Base-by-base conservation (phyloP, 2,113 vertebrate species). In the Brachirus orientalis region DNA sequence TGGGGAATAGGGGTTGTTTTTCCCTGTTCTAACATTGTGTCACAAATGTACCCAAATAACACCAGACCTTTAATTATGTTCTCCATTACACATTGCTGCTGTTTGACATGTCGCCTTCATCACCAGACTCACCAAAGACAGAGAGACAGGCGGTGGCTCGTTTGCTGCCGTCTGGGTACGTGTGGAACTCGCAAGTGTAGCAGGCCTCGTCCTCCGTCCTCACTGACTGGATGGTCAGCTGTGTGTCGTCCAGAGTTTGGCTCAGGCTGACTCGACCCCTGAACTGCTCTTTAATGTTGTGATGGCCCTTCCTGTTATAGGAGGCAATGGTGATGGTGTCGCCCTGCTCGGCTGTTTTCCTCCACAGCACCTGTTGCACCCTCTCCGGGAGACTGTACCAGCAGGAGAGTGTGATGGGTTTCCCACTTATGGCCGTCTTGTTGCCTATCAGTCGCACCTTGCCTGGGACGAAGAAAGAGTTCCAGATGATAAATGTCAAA, bases 101-200 rank as follows among this genome's bases (percentile, higher is more conserved):
- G 38, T 40, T 40, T 3, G 38, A 40, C 38, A 40, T 43, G 10
- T 43, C 4, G 40, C 11, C 1, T 5, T 28, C 22, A 5, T 28
- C 22, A 28, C n/a, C 38, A 10, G 7, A 67, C 90, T 68, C 82
- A 94, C 93, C 93, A 16, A 91, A 91, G 1, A 94, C 89, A 9
- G 70, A 85, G 19, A 94, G 88, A 76, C 93, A 94, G 62, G 86
- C 55, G 0, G 52, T 71, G 48, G 62, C 69, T 1, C 70, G 86
- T 57, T 7, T 88, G 37, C 45, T 82, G 17, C 93, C 93, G 0
- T 87, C 86, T 0, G 93, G 93, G 77, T 76, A 93, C 0, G 90
- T 81, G 85, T 94, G 88, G 69, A 93, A 94, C 72, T 93, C 88
- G 9, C 93, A 94, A 65, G 88, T 91, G 85, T 94, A 94, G 88